phyloP scores from a whole-genome alignment of 2,113 vertebrate genomes.

The Ovibos moschatus region DNA sequence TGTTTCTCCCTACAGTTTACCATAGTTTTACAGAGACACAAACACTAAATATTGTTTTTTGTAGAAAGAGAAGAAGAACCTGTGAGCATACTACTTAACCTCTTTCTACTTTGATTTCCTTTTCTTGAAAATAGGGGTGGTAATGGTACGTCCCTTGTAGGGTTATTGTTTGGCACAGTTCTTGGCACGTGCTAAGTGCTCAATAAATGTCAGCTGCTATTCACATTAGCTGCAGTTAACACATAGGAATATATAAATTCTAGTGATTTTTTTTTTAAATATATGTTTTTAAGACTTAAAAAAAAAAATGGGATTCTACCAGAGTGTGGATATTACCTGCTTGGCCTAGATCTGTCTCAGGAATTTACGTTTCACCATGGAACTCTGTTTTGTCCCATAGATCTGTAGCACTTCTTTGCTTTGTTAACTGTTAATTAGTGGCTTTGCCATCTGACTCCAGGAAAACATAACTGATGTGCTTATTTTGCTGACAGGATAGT shows the following conservation, averaged over 20 bases:
- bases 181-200: constrained; percentile 24
- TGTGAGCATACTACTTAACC: neutral
- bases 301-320: constrained; percentile 43
- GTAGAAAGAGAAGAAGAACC: neutral
- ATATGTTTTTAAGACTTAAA: constrained; percentile 6
- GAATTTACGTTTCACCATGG: neutral
- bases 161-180: constrained; percentile 5
- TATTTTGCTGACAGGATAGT: neutral
- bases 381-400: constrained; percentile 1
- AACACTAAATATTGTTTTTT: neutral
- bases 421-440: neutral
- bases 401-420: neutral
- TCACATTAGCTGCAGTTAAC: neutral
- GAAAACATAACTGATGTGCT: neutral
- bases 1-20: neutral
- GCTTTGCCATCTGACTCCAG: neutral
- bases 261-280: neutral
- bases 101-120: neutral
- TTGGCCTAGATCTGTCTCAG: neutral
- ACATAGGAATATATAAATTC: neutral
- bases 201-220: neutral
- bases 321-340: neutral
- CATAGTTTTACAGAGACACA: neutral
- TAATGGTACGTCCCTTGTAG: neutral
- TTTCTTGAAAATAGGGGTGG: neutral